Percentiles rank a stretch among this genome's conserved stretches.
Conservation (phyloP, 2,888 invertebrate species). For the Drosophila robusta region DNA sequence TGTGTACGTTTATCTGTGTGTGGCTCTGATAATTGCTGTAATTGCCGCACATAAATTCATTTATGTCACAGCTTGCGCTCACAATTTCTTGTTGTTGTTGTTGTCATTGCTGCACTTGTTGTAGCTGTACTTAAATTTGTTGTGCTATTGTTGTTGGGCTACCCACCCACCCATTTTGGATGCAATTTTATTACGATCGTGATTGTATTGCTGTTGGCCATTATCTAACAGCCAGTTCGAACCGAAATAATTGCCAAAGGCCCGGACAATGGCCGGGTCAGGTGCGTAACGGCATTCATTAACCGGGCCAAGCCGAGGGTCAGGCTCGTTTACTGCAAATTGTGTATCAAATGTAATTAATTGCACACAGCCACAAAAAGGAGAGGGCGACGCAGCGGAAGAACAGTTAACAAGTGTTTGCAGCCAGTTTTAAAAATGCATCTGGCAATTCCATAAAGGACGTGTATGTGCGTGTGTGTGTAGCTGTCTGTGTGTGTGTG, state of each 20-base stretch:
- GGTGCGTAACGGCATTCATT: slow-evolving; percentile 5
- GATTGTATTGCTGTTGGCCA: slow-evolving; percentile 25
- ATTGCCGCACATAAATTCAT: slow-evolving; percentile 70
- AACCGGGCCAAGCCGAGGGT: slow-evolving; percentile 2
- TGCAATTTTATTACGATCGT: slow-evolving; percentile 36
- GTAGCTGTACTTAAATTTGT: background rate
- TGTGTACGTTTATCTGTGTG: slow-evolving; percentile 8
- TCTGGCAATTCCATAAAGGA: slow-evolving; percentile 1
- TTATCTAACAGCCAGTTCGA: slow-evolving; percentile 38
- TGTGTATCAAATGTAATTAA: slow-evolving; percentile 16
- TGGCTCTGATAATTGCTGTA: slow-evolving; percentile 59
- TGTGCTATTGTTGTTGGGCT: slow-evolving; percentile 1
- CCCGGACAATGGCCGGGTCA: background rate
- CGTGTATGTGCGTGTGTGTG: no score
- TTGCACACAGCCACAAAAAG: slow-evolving; percentile 2
- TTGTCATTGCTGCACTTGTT: no score
- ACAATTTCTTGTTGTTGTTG: slow-evolving; percentile 11
- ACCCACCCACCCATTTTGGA: slow-evolving; percentile 11
- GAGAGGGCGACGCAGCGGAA: background rate
- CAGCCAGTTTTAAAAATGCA: slow-evolving; percentile 17
- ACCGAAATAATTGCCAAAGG: slow-evolving; percentile 17
- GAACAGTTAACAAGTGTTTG: slow-evolving; percentile 18
- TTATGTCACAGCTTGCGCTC: slow-evolving; percentile 44
- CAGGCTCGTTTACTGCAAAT: slow-evolving; percentile 8
- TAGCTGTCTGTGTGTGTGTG: no score